Evolutionary conservation across 1,140 invertebrate genomes (phyloP), one percentile per base, ranked within the genome.

Genomic region (Musca vetustissima): DNA sequence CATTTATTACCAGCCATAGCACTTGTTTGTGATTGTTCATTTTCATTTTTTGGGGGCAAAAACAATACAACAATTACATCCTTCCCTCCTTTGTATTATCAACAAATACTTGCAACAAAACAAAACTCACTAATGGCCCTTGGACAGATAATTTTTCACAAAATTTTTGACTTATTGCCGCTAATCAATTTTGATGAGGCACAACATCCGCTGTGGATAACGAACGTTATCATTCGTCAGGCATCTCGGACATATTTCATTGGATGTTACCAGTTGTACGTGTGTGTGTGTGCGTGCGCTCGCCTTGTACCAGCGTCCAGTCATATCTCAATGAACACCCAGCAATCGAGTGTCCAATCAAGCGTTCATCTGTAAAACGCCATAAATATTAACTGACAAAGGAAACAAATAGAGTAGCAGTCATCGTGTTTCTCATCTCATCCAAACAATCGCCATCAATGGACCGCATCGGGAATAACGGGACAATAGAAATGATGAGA

Each of bases 111-210:
- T 7, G 17, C 50, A 19, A 53, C 50, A 24, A 53, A n/a, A 53
- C 17, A 53, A 53, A 21, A 21, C n/a, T 6, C 13, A 53, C 22
- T 53, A 53, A 53, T 53, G 50, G 50, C n/a, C 17, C 17, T 53
- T 53, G 50, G 36, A 43, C 36, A 43, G 36, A 43, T 43, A 43
- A 43, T 43, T 43, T 43, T 43, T 43, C 36, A 9, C 6, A 28
- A 59, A 15, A 32, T 32, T 61, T 61, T 61, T 61, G 57, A 61
- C 57, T 61, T 61, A 61, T 61, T 61, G 57, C 57, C 57, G 57
- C 57, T 61, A 61, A 61, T 61, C 57, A 61, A 61, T 61, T 61
- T 61, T 61, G 57, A 61, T 61, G 25, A 32, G 57, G 57, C 57
- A 61, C 28, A 61, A 57, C 24, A 57, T 57, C 14, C 53, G 53